Conservation (phyloP, 2,888 invertebrate genomes). For the Latheticus oryzae region DNA sequence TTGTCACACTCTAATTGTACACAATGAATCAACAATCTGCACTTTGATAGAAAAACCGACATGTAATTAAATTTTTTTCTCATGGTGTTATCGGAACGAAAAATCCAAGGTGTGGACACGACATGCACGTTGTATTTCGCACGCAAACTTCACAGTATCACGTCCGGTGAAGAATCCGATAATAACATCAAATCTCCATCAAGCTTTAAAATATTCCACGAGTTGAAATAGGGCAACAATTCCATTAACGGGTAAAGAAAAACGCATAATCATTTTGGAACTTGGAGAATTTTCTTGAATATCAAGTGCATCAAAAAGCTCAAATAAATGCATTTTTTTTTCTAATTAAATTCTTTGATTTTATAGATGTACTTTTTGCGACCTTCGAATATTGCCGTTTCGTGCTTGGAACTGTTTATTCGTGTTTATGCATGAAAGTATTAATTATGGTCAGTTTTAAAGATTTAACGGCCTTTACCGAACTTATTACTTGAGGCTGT, state of each 20-base stretch:
- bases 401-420: neutral
- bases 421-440: constrained; percentile 21
- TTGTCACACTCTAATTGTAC: constrained; percentile 15
- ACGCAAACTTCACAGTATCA: constrained; percentile 15
- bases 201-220: constrained; percentile 22
- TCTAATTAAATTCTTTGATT: no score
- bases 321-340: no score
- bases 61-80: constrained; percentile 27
- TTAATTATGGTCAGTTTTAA: constrained; percentile 30
- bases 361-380: no score
- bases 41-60: constrained; percentile 25
- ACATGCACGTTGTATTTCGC: constrained; percentile 25
- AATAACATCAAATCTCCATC: constrained; percentile 28
- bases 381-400: no score
- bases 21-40: constrained; percentile 24
- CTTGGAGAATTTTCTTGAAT: constrained; percentile 25
- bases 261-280: constrained; percentile 27
- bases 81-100: constrained; percentile 22
- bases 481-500: constrained; percentile 27
- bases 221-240: constrained; percentile 19
- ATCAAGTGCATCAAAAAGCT: no score
- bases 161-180: constrained; percentile 19
- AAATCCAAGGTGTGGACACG: constrained; percentile 34
- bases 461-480: constrained; percentile 31
- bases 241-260: constrained; percentile 27